phyloP scores from a whole-genome alignment of 2,888 invertebrate genomes.

The Spisula solida region DNA sequence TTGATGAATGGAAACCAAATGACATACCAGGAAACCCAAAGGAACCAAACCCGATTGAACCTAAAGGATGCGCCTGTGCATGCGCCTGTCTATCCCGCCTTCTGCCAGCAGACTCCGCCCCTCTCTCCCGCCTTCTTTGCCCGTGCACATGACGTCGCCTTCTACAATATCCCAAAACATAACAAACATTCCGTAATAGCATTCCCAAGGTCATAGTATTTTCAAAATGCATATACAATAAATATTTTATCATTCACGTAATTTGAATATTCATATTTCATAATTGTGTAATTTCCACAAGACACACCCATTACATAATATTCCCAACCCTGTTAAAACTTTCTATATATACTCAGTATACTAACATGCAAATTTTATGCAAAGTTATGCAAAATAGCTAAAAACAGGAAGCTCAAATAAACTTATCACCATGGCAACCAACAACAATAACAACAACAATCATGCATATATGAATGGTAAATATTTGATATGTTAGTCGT shows the following conservation, averaged over 20 bases:
- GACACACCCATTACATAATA: not conserved
- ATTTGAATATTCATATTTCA: slow-evolving; percentile 5
- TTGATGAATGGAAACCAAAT: slow-evolving; percentile 75
- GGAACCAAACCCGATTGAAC: slow-evolving; percentile 69
- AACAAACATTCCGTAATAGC: slow-evolving; percentile 31
- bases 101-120: slow-evolving; percentile 70
- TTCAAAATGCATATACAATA: slow-evolving; percentile 34
- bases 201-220: not conserved
- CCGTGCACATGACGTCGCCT: slow-evolving; percentile 63
- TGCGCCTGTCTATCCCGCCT: slow-evolving; percentile 69
- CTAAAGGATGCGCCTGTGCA: slow-evolving; percentile 62
- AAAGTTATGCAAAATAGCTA: not conserved
- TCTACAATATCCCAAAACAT: slow-evolving; percentile 64
- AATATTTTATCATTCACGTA: not conserved
- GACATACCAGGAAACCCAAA: slow-evolving; percentile 76
- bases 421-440: not conserved
- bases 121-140: slow-evolving; percentile 69
- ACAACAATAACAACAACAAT: not conserved
- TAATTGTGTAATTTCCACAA: not conserved
- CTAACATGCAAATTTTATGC: not conserved
- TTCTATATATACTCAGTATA: not conserved
- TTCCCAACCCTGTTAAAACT: slow-evolving; percentile 1
- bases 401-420: not conserved
- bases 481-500: not conserved
- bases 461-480: not conserved